Percentiles rank a stretch among this genome's conserved stretches.
These are phyloP conservation scores for Lydus trimaculatus DNA, from an alignment of 2,888 invertebrate species.

Conservation along the genomic window DNA sequence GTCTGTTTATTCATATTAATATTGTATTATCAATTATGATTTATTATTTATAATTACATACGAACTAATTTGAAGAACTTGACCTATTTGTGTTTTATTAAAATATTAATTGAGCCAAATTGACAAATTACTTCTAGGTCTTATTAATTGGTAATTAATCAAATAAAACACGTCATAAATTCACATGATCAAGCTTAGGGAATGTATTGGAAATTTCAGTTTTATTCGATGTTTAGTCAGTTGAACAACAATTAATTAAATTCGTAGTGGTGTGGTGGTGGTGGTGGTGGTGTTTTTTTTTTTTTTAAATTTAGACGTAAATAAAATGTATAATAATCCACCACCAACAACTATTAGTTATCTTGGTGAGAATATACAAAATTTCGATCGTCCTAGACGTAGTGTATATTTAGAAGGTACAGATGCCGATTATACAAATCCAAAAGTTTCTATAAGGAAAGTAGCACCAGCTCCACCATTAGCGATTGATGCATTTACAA, in stretches of 20 bases:
- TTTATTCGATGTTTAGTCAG: conserved; percentile 12
- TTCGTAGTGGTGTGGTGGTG: not conserved
- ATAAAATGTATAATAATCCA: conserved; percentile 31
- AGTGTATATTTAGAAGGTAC: conserved; percentile 53
- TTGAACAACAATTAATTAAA: not conserved
- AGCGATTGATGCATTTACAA: conserved; percentile 24
- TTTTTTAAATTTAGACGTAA: too few relatives aligned
- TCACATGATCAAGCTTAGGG: not conserved
- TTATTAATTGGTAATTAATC: conserved; percentile 31
- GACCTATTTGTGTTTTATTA: conserved; percentile 32
- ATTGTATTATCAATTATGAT: not conserved
- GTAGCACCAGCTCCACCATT: conserved; percentile 46
- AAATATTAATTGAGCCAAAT: conserved; percentile 25
- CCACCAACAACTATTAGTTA: conserved; percentile 12
- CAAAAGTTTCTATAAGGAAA: conserved; percentile 38
- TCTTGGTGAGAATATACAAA: conserved; percentile 30
- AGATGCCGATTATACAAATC: conserved; percentile 39
- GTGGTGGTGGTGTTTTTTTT: not conserved
- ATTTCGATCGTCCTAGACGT: conserved; percentile 26
- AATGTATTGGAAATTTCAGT: conserved; percentile 12
- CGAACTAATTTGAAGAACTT: conserved; percentile 32
- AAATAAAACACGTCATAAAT: conserved; percentile 31
- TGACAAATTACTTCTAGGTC: conserved; percentile 35
- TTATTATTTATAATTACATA: too few relatives aligned
- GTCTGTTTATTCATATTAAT: too few relatives aligned